Percentiles rank a stretch among this genome's conserved stretches.
phyloP scores from a whole-genome alignment of 2,888 invertebrate species.

The Buathra laborator region DNA sequence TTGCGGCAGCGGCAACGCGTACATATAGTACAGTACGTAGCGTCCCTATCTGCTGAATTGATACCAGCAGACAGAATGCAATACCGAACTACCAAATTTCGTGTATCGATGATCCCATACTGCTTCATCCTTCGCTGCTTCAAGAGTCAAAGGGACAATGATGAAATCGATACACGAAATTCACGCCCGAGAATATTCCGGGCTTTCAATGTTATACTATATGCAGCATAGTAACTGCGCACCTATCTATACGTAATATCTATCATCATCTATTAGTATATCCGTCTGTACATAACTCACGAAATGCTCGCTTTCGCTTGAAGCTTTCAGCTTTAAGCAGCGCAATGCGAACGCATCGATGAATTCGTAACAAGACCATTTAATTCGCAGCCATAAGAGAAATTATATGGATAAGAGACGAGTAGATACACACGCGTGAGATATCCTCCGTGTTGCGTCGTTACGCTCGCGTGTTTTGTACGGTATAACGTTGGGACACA shows the following conservation, averaged over 20 bases:
- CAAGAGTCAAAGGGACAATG: conserved; percentile 31
- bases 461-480: conserved; percentile 59
- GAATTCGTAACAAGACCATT: conserved; percentile 65
- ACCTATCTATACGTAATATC: too few relatives aligned
- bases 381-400: conserved; percentile 48
- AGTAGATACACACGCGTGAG: conserved; percentile 58
- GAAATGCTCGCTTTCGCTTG: background rate
- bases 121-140: background rate
- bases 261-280: background rate
- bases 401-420: conserved; percentile 20
- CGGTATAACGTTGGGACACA: conserved; percentile 60
- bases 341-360: conserved; percentile 48
- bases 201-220: background rate
- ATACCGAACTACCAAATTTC: conserved; percentile 31
- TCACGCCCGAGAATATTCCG: background rate
- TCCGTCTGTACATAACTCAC: background rate
- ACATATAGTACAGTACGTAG: background rate
- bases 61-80: conserved; percentile 14
- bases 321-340: conserved; percentile 69
- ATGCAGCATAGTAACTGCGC: background rate
- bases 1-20: background rate
- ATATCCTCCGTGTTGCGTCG: conserved; percentile 13
- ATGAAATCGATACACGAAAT: conserved; percentile 30
- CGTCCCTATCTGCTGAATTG: background rate
- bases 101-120: conserved; percentile 2